Conservation (phyloP, 2,113 vertebrate genomes). For the Poeciliopsis retropinna region DNA sequence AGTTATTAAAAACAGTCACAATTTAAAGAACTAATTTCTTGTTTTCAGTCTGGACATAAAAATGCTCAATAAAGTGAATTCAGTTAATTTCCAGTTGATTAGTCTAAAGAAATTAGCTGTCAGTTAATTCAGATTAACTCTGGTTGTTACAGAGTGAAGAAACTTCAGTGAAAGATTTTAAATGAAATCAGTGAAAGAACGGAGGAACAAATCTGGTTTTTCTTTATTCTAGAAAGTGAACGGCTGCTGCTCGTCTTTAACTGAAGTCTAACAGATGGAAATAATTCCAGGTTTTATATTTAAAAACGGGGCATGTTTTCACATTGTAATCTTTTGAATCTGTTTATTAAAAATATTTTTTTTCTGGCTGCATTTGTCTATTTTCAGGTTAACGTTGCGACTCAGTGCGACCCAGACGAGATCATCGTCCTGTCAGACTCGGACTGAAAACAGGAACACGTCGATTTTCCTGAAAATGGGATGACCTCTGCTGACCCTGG, state of each 20-base stretch:
- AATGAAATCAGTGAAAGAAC: not conserved
- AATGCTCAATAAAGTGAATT: too few species aligned
- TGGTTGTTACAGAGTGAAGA: too few species aligned
- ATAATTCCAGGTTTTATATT: not conserved
- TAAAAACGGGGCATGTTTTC: not conserved
- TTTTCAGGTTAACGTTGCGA: constrained; percentile 85
- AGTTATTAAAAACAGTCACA: too few species aligned
- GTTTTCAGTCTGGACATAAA: too few species aligned
- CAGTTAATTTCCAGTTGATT: too few species aligned
- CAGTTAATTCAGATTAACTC: too few species aligned
- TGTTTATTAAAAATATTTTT: not conserved
- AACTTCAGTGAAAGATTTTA: not conserved
- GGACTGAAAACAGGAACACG: constrained; percentile 64
- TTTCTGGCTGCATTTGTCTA: not conserved
- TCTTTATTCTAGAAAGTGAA: too few species aligned
- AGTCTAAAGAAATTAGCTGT: too few species aligned
- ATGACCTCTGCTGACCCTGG: not conserved
- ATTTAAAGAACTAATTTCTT: too few species aligned
- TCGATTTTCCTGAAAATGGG: not conserved
- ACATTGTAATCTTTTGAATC: too few species aligned
- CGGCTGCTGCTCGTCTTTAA: too few species aligned
- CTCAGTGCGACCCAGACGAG: constrained; percentile 89
- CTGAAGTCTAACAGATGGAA: not conserved
- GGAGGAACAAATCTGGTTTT: too few species aligned
- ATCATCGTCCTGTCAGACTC: constrained; percentile 90